A percentile compares a stretch with the other conserved stretches of the same genome.
Conservation (phyloP, 2,797 vertebrate species). For the Acanthurus leucopareius region DNA sequence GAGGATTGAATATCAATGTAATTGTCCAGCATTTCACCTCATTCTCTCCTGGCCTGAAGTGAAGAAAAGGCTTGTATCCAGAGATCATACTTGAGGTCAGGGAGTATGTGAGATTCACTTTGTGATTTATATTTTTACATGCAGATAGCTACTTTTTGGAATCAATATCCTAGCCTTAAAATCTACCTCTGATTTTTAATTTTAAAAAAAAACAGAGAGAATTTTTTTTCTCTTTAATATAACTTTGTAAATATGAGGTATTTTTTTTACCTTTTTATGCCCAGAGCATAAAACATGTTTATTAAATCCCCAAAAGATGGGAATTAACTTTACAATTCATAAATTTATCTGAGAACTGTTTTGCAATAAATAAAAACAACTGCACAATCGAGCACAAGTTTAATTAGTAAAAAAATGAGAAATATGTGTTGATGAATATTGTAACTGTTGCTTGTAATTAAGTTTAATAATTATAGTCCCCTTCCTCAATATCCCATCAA, state of each 20-base stretch:
- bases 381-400: too few species aligned
- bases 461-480: not conserved
- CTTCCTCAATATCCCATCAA: not conserved
- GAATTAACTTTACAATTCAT: too few species aligned
- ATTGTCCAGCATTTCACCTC: slow-evolving; percentile 76
- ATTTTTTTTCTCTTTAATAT: too few species aligned
- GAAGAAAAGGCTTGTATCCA: slow-evolving; percentile 5
- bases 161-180: too few species aligned
- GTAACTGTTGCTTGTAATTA: too few species aligned
- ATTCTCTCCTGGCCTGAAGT: slow-evolving; percentile 28
- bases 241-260: too few species aligned
- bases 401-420: not conserved
- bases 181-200: too few species aligned
- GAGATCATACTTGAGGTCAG: slow-evolving; percentile 46
- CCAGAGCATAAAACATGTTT: not conserved
- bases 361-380: not conserved
- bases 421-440: too few species aligned
- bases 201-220: too few species aligned
- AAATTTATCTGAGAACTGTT: not conserved
- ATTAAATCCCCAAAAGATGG: not conserved
- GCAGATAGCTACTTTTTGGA: too few species aligned
- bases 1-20: slow-evolving; percentile 65
- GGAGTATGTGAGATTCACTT: slow-evolving; percentile 22
- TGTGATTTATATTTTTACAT: slow-evolving; percentile 3
- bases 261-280: not conserved